Evolutionary conservation across 2,113 vertebrate genomes (phyloP).

Genomic region (Tetrax tetrax): DNA sequence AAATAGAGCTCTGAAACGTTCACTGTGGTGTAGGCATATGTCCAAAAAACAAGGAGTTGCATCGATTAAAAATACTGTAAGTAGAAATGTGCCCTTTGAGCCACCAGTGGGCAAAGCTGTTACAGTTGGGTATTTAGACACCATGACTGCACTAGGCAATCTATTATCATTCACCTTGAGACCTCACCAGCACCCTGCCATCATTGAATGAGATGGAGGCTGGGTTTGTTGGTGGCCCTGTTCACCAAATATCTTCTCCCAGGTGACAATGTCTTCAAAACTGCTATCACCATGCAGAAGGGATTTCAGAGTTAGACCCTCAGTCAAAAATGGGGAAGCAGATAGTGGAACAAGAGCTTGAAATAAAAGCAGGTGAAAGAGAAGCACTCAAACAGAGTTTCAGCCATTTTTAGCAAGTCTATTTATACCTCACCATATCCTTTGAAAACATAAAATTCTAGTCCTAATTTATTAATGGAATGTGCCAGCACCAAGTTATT

Average conservation of each 20-base stretch:
- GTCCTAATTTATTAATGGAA: constrained; percentile 75
- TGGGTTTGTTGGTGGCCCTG: neutral
- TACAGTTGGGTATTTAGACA: neutral
- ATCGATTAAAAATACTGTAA: neutral
- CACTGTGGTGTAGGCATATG: neutral
- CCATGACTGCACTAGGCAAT: neutral
- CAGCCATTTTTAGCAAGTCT: constrained; percentile 36
- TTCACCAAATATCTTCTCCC: neutral
- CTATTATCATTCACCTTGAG: neutral
- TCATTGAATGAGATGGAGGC: neutral
- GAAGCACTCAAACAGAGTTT: constrained; percentile 56
- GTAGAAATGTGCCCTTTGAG: neutral
- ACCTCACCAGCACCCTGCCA: neutral
- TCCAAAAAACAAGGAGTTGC: neutral
- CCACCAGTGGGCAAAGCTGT: neutral
- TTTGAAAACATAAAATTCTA: constrained; percentile 70
- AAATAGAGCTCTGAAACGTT: neutral
- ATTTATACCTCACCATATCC: constrained; percentile 62
- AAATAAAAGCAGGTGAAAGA: constrained; percentile 61
- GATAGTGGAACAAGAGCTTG: neutral
- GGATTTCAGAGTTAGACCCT: neutral
- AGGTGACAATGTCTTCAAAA: neutral
- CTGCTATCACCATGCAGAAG: neutral
- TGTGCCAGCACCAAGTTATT: constrained; percentile 71
- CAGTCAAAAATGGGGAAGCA: neutral